A percentile compares a stretch with the other conserved stretches of the same genome.
phyloP scores from a whole-genome alignment of 2,888 invertebrate species.

The Acleris sparsana region DNA sequence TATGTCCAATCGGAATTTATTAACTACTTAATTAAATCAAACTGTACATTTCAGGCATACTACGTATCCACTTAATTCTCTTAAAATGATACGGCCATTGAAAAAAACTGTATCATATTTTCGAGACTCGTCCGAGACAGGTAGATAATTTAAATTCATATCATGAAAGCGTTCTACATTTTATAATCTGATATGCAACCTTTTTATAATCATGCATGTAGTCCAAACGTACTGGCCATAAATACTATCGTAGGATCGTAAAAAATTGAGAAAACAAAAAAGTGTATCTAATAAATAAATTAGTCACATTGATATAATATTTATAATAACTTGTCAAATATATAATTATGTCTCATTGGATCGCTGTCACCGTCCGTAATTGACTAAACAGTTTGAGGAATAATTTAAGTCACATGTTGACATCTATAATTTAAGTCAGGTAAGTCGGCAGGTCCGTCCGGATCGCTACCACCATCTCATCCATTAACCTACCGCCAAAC shows the following conservation, averaged over 20 bases:
- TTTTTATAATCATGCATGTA: slow-evolving; percentile 25
- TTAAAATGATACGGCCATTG: slow-evolving; percentile 19
- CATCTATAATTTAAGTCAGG: no score
- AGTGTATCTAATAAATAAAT: background rate
- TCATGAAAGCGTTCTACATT: slow-evolving; percentile 31
- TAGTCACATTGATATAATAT: no score
- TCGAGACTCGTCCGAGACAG: background rate
- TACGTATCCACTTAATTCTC: slow-evolving; percentile 2
- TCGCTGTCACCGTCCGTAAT: no score
- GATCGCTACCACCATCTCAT: no score
- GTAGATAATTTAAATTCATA: slow-evolving; percentile 23
- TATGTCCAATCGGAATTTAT: background rate
- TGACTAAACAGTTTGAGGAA: no score
- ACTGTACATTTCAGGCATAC: background rate
- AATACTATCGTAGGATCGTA: slow-evolving; percentile 3
- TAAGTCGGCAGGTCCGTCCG: no score
- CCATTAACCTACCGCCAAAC: no score
- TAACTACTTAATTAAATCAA: background rate
- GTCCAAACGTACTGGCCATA: slow-evolving; percentile 17
- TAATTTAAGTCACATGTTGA: no score
- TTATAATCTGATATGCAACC: slow-evolving; percentile 27
- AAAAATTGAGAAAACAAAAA: background rate
- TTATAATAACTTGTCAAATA: no score
- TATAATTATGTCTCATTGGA: no score
- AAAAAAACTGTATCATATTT: slow-evolving; percentile 29